Evolutionary conservation across 2,113 vertebrate species (phyloP).

Genomic region (Nettapus auritus): DNA sequence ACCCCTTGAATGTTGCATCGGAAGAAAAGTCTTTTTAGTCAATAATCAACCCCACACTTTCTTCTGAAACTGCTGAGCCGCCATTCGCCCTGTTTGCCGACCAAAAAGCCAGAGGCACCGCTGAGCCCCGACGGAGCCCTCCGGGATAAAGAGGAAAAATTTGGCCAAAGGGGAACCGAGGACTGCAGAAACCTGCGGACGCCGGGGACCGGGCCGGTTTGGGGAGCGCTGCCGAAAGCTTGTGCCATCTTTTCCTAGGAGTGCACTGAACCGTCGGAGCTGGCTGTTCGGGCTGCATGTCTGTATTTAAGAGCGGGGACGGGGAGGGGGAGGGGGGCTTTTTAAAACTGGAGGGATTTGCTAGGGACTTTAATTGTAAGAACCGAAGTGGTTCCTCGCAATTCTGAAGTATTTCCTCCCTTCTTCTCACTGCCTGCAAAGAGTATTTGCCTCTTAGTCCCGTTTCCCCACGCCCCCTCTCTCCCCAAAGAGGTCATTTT

Average conservation of each 20-base stretch:
- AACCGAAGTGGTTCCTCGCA: conserved; percentile 3
- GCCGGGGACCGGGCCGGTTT: neutral
- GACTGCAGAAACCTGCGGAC: neutral
- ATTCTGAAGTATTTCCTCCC: conserved; percentile 21
- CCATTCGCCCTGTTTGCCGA: conserved; percentile 60
- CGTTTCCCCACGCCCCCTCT: conserved; percentile 10
- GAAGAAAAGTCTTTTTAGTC: conserved; percentile 83
- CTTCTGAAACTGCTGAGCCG: conserved; percentile 89
- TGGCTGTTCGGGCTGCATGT: neutral
- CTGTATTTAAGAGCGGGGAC: conserved; percentile 19
- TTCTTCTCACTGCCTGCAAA: neutral
- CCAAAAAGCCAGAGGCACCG: conserved; percentile 40
- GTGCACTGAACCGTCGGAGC: neutral
- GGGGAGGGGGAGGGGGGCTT: neutral
- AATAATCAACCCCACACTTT: conserved; percentile 94
- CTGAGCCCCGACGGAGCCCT: conserved; percentile 8
- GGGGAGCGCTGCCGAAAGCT: neutral
- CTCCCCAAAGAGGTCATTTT: conserved; percentile 52
- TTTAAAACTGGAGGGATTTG: neutral
- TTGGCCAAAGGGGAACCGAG: neutral
- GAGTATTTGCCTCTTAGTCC: neutral
- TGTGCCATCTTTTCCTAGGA: neutral
- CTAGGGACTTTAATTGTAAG: neutral
- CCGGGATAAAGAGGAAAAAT: neutral
- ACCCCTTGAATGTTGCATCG: conserved; percentile 78